Conservation (phyloP, 2,113 vertebrate genomes). For the Pelusios castaneus region DNA sequence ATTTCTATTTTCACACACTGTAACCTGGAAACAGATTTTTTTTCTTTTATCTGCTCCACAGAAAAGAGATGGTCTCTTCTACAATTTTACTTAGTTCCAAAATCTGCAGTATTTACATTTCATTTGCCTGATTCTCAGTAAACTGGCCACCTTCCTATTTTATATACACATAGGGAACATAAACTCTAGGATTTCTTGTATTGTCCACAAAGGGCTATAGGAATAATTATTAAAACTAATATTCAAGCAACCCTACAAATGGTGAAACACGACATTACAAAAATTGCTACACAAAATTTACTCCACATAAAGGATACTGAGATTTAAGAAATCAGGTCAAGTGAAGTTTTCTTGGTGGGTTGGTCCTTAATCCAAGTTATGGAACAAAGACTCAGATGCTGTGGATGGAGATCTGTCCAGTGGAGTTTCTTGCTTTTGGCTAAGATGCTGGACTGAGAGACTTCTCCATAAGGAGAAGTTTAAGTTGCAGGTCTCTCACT, state of each 20-base stretch:
- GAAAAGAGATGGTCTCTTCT: background rate
- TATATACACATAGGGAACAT: background rate
- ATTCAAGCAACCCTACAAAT: background rate
- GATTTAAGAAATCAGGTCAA: background rate
- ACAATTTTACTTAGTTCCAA: background rate
- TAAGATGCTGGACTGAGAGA: no score
- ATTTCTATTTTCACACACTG: background rate
- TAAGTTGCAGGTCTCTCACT: no score
- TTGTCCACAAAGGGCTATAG: rapidly evolving
- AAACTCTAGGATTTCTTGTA: background rate
- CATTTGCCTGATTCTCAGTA: background rate
- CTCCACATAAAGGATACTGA: background rate
- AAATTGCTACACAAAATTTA: background rate
- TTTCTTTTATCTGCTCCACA: rapidly evolving
- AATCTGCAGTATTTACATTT: rapidly evolving
- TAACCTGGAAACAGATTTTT: background rate
- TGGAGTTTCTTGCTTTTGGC: no score
- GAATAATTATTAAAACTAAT: background rate
- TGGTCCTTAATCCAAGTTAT: no score
- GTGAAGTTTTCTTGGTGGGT: background rate
- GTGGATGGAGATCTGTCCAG: no score
- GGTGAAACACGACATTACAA: background rate
- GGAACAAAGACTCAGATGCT: no score
- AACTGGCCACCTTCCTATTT: rapidly evolving
- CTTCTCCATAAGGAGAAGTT: no score